These are phyloP conservation scores for Acronicta psi DNA, from an alignment of 2,888 invertebrate species.

Conservation along the genomic window DNA sequence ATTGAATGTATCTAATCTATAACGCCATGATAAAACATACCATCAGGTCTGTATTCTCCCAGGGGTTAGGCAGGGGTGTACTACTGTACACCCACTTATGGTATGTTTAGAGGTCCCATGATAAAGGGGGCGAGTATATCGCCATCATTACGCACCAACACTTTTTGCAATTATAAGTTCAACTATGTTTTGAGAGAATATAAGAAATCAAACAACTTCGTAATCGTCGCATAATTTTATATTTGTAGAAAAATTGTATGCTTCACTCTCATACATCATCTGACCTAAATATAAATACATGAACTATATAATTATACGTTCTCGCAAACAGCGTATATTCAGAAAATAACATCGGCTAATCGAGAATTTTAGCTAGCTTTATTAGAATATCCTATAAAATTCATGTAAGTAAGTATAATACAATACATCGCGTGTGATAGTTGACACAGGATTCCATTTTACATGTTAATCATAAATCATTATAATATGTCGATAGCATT, in stretches of 20 bases:
- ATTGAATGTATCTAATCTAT: too few relatives aligned
- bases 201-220: slow-evolving; percentile 56
- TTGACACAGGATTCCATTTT: slow-evolving; percentile 72
- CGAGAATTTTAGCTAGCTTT: slow-evolving; percentile 86
- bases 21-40: too few relatives aligned
- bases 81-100: too few relatives aligned
- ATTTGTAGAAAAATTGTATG: slow-evolving; percentile 88
- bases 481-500: slow-evolving; percentile 63
- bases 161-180: too few relatives aligned
- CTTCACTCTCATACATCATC: slow-evolving; percentile 82
- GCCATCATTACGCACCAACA: too few relatives aligned
- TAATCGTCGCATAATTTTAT: slow-evolving; percentile 86
- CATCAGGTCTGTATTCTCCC: too few relatives aligned
- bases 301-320: slow-evolving; percentile 71
- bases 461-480: slow-evolving; percentile 67
- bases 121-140: too few relatives aligned
- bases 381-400: slow-evolving; percentile 77
- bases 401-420: slow-evolving; percentile 81
- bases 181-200: too few relatives aligned
- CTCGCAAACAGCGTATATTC: slow-evolving; percentile 84
- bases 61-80: too few relatives aligned
- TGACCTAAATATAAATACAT: slow-evolving; percentile 86
- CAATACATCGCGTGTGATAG: slow-evolving; percentile 72
- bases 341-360: slow-evolving; percentile 88
- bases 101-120: too few relatives aligned